A percentile compares a stretch with the other conserved stretches of the same genome.
phyloP scores from a whole-genome alignment of 2,113 vertebrate species.

The Petromus typicus region DNA sequence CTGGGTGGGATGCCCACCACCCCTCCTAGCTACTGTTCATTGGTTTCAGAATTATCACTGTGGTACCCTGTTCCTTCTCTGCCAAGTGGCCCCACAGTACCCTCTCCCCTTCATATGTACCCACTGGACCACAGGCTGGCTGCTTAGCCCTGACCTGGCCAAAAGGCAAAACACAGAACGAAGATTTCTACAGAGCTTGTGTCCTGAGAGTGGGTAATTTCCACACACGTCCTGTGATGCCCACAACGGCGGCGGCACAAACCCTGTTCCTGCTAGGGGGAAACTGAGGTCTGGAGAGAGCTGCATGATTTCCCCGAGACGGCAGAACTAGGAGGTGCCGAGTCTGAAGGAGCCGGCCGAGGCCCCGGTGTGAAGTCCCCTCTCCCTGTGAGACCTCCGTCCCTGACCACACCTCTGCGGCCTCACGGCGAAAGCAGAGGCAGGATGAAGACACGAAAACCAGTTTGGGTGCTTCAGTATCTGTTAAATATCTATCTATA shows the following conservation, averaged over 20 bases:
- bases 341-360: not conserved
- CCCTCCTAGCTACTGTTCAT: fast-evolving
- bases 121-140: not conserved
- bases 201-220: not conserved
- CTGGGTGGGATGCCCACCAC: not conserved
- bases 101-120: not conserved
- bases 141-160: not conserved
- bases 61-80: too few species aligned
- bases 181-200: fast-evolving
- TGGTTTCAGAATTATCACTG: not conserved
- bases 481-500: too few species aligned
- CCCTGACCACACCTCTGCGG: not conserved
- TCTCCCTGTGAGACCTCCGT: too few species aligned
- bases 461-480: not conserved
- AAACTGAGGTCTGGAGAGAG: not conserved
- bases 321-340: fast-evolving
- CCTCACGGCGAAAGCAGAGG: not conserved
- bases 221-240: not conserved
- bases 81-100: not conserved
- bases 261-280: not conserved
- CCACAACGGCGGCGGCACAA: not conserved
- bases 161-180: not conserved
- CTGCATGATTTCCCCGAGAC: not conserved
- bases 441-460: not conserved
- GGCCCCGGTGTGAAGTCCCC: fast-evolving